Base-by-base conservation (phyloP, 2,797 vertebrate species). In the Periparus ater region DNA sequence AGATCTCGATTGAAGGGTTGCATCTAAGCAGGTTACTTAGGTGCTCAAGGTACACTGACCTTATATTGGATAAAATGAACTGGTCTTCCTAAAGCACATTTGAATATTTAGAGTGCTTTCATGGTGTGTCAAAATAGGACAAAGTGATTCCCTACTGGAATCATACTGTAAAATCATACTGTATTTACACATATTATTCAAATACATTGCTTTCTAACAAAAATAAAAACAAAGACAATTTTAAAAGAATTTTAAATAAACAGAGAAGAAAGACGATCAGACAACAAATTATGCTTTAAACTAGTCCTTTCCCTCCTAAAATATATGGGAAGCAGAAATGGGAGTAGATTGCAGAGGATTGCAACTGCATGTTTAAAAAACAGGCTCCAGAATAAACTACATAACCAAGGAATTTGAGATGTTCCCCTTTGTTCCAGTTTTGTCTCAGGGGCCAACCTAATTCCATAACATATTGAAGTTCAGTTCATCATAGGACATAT, bases 1-100 rank as follows among this genome's bases (percentile, higher is more conserved):
- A 67, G 23, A 68, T 34, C 26, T 57, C 0, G 0, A 2, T 0
- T 81, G 54, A 81, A 75, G 9, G n/a, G 19, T 4, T 83, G n/a
- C 38, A 67, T 17, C 48, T 44, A 40, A 77, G 53, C 27, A 70
- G 25, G 40, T 42, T 54, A 50, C 23, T 53, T n/a, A 23, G 2
- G 8, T 26, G 38, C n/a, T 57, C 23, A 73, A 76, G 21, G 44
- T 38, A 60, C 34, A 38, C 16, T 55, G 72, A 82, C 34, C 29
- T 80, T 15, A 34, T 2, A 36, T 6, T 55, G 42, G 10, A 34
- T 42, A 45, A 60, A 84, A 80, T 30, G 6, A 93, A 71, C 5
- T 47, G 22, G 27, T 11, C 17, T 79, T 57, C 38, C 32, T 14
- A 57, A 73, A 50, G 30, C 19, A 45, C 5, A 26, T 38, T 20